Percentiles rank a stretch among this genome's conserved stretches.
phyloP scores from a whole-genome alignment of 92 coral and sea anemone species.

The Phenganax stokvisi region DNA sequence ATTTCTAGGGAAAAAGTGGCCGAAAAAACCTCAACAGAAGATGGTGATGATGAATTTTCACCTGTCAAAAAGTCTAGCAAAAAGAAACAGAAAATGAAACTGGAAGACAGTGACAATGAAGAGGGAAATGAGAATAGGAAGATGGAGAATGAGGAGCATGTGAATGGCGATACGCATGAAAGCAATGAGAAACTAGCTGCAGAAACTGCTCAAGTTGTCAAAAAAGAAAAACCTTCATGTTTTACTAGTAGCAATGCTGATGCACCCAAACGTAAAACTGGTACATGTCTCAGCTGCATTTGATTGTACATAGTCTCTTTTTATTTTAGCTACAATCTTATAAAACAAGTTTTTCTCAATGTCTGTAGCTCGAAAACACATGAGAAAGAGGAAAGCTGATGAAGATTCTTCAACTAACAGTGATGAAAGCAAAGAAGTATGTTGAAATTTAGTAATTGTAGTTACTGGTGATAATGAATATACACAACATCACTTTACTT shows the following conservation, averaged over 20 bases:
- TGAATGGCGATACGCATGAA: not conserved
- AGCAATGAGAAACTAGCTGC: not conserved
- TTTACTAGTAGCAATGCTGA: not conserved
- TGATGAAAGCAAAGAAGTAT: conserved; percentile 36
- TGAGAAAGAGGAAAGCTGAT: conserved; percentile 68
- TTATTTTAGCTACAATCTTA: not conserved
- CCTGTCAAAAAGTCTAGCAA: conserved; percentile 80
- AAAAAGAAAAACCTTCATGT: not conserved
- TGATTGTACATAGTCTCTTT: not conserved
- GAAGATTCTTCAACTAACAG: conserved; percentile 30
- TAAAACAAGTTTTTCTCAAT: not conserved
- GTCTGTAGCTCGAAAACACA: conserved; percentile 65
- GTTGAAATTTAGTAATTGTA: not conserved
- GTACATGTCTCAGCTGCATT: not conserved
- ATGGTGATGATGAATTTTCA: conserved; percentile 48
- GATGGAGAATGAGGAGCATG: conserved; percentile 3
- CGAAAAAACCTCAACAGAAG: conserved; percentile 29
- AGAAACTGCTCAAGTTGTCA: not conserved
- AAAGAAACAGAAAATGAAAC: conserved; percentile 50
- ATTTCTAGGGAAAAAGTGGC: conserved; percentile 20
- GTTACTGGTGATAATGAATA: not conserved
- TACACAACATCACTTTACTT: not conserved
- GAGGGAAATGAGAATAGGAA: conserved; percentile 51
- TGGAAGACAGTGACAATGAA: conserved; percentile 71
- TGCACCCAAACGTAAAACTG: conserved; percentile 31